phyloP scores from a whole-genome alignment of 1,140 invertebrate species.

The Mizuhopecten yessoensis region DNA sequence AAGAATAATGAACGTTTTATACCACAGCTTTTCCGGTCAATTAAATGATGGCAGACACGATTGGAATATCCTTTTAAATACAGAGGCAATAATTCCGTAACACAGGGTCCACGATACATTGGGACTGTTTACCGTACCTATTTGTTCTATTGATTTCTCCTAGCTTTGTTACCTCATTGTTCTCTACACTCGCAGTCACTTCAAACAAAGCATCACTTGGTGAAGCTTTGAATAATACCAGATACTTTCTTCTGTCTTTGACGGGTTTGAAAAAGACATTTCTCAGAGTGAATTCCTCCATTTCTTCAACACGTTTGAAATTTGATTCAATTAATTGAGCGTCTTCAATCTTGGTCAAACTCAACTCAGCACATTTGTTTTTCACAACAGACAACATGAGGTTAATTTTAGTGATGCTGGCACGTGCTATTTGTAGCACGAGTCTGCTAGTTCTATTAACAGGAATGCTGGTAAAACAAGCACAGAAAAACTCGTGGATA shows the following conservation, averaged over 20 bases:
- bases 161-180: slow-evolving; percentile 61
- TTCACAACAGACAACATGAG: slow-evolving; percentile 52
- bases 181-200: slow-evolving; percentile 66
- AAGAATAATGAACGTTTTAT: too few relatives aligned
- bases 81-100: slow-evolving; percentile 79
- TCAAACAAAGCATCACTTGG: slow-evolving; percentile 80
- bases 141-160: slow-evolving; percentile 81
- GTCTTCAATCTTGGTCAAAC: slow-evolving; percentile 53
- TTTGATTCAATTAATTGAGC: slow-evolving; percentile 58
- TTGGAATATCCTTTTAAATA: neutral
- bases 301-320: slow-evolving; percentile 58
- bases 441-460: slow-evolving; percentile 43
- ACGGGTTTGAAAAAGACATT: slow-evolving; percentile 53
- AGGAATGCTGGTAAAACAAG: slow-evolving; percentile 60
- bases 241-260: slow-evolving; percentile 50
- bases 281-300: slow-evolving; percentile 67
- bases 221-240: slow-evolving; percentile 71
- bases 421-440: slow-evolving; percentile 44
- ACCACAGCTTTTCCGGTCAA: too few relatives aligned
- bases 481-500: slow-evolving; percentile 64
- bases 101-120: slow-evolving; percentile 73
- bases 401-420: slow-evolving; percentile 60
- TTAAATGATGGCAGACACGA: too few relatives aligned
- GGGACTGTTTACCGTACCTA: slow-evolving; percentile 77
- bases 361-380: slow-evolving; percentile 54